Evolutionary conservation across 2,797 vertebrate genomes (phyloP).

Genomic region (Rhinella marina): DNA sequence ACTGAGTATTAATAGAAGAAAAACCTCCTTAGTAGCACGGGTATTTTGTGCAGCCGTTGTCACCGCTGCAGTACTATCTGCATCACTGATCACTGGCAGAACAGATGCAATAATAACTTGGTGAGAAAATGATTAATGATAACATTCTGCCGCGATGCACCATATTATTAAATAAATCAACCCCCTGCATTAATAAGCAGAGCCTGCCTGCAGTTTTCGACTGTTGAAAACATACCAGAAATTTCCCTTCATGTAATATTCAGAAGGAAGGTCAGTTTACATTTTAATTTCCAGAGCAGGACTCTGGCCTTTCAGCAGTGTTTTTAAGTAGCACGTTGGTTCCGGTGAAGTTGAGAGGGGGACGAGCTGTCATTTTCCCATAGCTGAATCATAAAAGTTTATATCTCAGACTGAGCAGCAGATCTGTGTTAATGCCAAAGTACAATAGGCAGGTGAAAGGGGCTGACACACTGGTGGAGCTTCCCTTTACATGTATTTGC

Average conservation of each 20-base stretch:
- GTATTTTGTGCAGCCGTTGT: neutral
- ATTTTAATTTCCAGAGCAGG: slow-evolving; percentile 49
- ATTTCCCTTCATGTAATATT: slow-evolving; percentile 47
- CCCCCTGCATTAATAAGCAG: slow-evolving; percentile 15
- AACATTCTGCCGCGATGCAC: neutral
- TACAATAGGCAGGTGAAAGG: neutral
- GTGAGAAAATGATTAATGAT: neutral
- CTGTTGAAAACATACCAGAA: slow-evolving; percentile 12
- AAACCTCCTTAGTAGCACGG: neutral
- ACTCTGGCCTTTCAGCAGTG: slow-evolving; percentile 31
- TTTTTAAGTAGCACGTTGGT: neutral
- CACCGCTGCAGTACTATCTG: neutral
- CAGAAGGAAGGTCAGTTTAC: slow-evolving; percentile 30
- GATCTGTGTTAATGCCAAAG: neutral
- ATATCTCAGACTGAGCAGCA: neutral
- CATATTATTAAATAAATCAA: slow-evolving; percentile 38
- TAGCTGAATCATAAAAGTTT: neutral
- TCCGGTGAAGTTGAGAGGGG: neutral
- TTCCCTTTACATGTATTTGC: neutral
- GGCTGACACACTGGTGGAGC: neutral
- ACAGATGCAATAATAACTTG: neutral
- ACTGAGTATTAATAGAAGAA: neutral
- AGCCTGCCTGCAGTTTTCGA: slow-evolving; percentile 4
- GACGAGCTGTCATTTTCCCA: slow-evolving; percentile 6
- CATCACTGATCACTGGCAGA: neutral